phyloP scores from a whole-genome alignment of 1,140 invertebrate genomes.

The Atta texana region DNA sequence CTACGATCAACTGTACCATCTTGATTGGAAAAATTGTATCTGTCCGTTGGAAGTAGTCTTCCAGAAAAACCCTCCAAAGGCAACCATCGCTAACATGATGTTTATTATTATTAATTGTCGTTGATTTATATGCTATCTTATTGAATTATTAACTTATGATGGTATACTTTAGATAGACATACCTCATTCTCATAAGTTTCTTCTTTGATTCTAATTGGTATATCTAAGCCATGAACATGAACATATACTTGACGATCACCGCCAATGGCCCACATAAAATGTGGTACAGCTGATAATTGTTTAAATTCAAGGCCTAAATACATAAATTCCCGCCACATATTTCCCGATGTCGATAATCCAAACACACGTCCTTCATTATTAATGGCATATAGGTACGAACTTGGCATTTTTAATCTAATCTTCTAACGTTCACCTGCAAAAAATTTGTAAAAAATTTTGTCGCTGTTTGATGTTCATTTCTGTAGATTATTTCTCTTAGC shows the following conservation, averaged over 20 bases:
- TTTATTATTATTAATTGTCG: background rate
- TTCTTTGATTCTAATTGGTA: conserved; percentile 95
- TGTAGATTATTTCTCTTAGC: background rate
- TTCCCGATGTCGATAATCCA: conserved; percentile 91
- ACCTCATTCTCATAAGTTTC: conserved; percentile 97
- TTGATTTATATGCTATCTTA: background rate
- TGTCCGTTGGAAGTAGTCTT: conserved; percentile 93
- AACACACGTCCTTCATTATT: conserved; percentile 95
- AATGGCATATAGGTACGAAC: conserved; percentile 93
- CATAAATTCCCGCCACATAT: conserved; percentile 94
- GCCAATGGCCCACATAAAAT: conserved; percentile 96
- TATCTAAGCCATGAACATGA: conserved; percentile 94
- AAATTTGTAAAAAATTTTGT: background rate
- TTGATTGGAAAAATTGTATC: conserved; percentile 93
- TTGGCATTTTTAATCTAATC: conserved; percentile 87
- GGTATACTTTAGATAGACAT: conserved; percentile 49
- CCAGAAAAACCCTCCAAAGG: conserved; percentile 95
- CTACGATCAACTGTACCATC: conserved; percentile 93
- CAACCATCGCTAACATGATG: conserved; percentile 91
- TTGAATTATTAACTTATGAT: background rate
- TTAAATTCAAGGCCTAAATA: conserved; percentile 95
- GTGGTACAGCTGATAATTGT: conserved; percentile 92
- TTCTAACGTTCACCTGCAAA: conserved; percentile 23
- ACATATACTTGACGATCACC: conserved; percentile 96
- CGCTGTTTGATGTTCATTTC: background rate